Evolutionary conservation across 2,797 vertebrate species (phyloP).

Genomic region (Botia almorhae): DNA sequence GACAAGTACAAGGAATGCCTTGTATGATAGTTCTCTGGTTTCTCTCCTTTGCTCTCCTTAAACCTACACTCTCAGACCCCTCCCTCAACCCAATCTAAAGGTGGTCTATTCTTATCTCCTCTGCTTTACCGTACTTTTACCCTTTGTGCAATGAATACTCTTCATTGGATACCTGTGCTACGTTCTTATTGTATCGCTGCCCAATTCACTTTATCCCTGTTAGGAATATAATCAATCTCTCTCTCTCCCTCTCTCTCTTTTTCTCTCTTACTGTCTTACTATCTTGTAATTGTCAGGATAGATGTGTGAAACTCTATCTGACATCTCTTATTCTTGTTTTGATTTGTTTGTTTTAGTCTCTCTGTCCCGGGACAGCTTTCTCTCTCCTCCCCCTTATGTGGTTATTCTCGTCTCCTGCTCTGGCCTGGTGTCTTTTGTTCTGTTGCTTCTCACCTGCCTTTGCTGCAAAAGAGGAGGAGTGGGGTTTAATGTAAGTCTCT

Average conservation of each 20-base stretch:
- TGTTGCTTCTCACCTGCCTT: constrained; percentile 92
- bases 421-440: constrained; percentile 90
- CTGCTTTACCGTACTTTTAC: constrained; percentile 71
- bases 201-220: constrained; percentile 61
- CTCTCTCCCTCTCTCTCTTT: constrained; percentile 64
- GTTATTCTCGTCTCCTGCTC: constrained; percentile 94
- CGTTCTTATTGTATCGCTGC: constrained; percentile 70
- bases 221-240: constrained; percentile 50
- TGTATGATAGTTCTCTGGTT: constrained; percentile 63
- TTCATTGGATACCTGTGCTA: constrained; percentile 75
- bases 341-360: constrained; percentile 70
- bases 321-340: constrained; percentile 53
- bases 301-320: constrained; percentile 16
- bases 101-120: constrained; percentile 65
- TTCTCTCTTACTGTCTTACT: constrained; percentile 49
- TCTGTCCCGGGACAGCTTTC: constrained; percentile 80
- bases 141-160: constrained; percentile 73
- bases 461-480: constrained; percentile 93
- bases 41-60: constrained; percentile 66
- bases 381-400: constrained; percentile 88
- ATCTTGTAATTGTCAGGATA: constrained; percentile 37
- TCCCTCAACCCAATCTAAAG: constrained; percentile 56
- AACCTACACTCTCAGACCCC: constrained; percentile 66
- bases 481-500: constrained; percentile 91
- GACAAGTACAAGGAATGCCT: constrained; percentile 75